phyloP scores from a whole-genome alignment of 2,113 vertebrate species.

The Alethe castanea region DNA sequence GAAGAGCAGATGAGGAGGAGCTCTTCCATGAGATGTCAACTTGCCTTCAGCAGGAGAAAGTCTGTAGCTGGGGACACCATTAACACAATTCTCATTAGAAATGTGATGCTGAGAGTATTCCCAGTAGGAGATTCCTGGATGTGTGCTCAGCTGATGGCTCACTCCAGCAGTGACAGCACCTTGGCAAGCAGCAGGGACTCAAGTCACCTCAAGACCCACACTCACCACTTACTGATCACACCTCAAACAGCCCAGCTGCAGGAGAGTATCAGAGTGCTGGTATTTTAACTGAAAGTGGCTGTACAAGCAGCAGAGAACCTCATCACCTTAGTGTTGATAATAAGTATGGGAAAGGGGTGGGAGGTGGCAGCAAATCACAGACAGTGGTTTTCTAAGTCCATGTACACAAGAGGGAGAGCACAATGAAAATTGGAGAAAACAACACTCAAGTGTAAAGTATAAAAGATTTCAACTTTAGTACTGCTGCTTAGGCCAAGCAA shows the following conservation, averaged over 20 bases:
- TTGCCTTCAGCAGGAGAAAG: background rate
- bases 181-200: background rate
- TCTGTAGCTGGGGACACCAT: background rate
- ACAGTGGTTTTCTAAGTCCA: background rate
- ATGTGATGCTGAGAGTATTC: background rate
- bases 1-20: background rate
- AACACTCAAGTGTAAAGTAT: background rate
- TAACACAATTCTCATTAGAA: background rate
- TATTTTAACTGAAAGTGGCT: background rate
- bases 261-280: background rate
- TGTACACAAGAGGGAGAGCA: background rate
- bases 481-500: background rate
- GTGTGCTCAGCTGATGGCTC: background rate
- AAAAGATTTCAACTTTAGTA: background rate
- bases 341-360: accelerated
- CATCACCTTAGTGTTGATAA: background rate
- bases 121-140: background rate
- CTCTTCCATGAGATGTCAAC: background rate
- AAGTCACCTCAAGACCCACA: background rate
- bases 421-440: background rate
- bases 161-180: background rate
- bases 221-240: background rate
- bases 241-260: background rate
- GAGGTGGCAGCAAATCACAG: background rate
- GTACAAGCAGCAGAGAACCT: background rate